A percentile compares a stretch with the other conserved stretches of the same genome.
Evolutionary conservation across 1,140 invertebrate genomes (phyloP).

Genomic region (Planococcus citri): DNA sequence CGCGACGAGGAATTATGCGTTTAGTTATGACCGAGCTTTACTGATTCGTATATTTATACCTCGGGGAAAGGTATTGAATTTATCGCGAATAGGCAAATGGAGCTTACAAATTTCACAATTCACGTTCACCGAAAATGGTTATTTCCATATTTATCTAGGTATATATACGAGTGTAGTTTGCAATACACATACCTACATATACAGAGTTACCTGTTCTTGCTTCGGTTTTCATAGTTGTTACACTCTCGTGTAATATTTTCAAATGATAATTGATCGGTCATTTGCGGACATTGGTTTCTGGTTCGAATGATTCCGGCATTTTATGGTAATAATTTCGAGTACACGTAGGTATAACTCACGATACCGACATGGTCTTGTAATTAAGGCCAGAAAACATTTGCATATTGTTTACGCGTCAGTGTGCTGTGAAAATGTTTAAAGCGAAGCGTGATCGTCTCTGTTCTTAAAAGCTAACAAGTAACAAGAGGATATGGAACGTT

Average conservation of each 20-base stretch:
- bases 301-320: background rate
- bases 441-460: too few relatives aligned
- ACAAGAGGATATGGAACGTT: too few relatives aligned
- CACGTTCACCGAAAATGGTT: background rate
- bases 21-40: too few relatives aligned
- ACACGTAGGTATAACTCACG: background rate
- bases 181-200: too few relatives aligned
- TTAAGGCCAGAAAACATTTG: background rate
- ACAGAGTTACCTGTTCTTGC: too few relatives aligned
- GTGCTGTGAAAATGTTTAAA: too few relatives aligned
- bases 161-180: too few relatives aligned
- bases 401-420: background rate
- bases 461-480: too few relatives aligned
- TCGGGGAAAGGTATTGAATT: background rate
- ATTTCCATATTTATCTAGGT: background rate
- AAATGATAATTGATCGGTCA: background rate
- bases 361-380: background rate
- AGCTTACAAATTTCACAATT: background rate
- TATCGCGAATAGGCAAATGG: background rate
- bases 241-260: background rate
- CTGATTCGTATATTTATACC: too few relatives aligned
- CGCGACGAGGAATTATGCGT: too few relatives aligned
- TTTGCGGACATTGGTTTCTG: slow-evolving; percentile 5
- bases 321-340: background rate
- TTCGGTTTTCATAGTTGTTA: background rate